phyloP scores from a whole-genome alignment of 2,113 vertebrate species.

The Galeopterus variegatus region DNA sequence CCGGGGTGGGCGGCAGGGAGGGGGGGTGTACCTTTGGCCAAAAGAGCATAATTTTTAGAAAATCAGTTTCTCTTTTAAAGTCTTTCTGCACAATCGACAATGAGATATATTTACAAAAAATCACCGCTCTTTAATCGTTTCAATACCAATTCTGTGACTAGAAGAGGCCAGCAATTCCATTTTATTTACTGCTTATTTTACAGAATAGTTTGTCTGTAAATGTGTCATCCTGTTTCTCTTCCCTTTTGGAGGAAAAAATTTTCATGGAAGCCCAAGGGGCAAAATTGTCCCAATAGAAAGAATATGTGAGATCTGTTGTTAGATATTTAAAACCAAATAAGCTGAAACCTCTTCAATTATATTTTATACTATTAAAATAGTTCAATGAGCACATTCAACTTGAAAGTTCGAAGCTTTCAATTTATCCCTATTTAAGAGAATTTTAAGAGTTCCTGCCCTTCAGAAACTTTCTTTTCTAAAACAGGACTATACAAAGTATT shows the following conservation, averaged over 20 bases:
- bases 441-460: slow-evolving; percentile 14
- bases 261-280: slow-evolving; percentile 47
- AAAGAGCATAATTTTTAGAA: slow-evolving; percentile 41
- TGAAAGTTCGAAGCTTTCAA: slow-evolving; percentile 56
- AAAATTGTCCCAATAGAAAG: slow-evolving; percentile 57
- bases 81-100: slow-evolving; percentile 14
- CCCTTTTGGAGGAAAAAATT: not conserved
- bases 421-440: slow-evolving; percentile 47
- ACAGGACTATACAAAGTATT: slow-evolving; percentile 31
- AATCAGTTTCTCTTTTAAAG: not conserved
- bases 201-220: not conserved
- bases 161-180: not conserved
- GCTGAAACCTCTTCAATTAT: slow-evolving; percentile 15
- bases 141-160: not conserved
- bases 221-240: not conserved
- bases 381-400: slow-evolving; percentile 65
- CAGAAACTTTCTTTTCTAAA: slow-evolving; percentile 66
- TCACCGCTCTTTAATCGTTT: slow-evolving; percentile 10
- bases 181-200: slow-evolving; percentile 5
- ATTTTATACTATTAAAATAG: slow-evolving; percentile 50
- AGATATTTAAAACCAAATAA: slow-evolving; percentile 25
- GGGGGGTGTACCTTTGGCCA: not conserved
- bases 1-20: not conserved
- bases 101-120: not conserved
- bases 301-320: slow-evolving; percentile 29